Conservation (phyloP, 2,113 vertebrate species). For the Anoplopoma fimbria region DNA sequence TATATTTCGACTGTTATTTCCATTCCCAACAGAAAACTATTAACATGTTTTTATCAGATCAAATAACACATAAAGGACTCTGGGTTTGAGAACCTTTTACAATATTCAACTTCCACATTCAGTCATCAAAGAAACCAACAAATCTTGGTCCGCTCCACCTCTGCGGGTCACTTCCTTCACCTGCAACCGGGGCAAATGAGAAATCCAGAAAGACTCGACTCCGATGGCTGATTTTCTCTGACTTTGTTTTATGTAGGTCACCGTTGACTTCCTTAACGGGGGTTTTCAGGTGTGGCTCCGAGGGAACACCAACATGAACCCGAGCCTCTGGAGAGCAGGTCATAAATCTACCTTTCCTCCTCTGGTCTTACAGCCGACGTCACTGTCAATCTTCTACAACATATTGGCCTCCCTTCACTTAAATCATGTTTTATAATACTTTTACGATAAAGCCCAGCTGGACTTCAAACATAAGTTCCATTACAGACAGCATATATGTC, state of each 20-base stretch:
- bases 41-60: background rate
- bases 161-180: slow-evolving; percentile 49
- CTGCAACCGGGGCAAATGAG: slow-evolving; percentile 53
- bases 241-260: slow-evolving; percentile 60
- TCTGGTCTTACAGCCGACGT: slow-evolving; percentile 46
- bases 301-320: slow-evolving; percentile 45
- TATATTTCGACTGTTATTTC: background rate
- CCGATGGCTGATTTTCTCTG: slow-evolving; percentile 35
- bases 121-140: slow-evolving; percentile 13
- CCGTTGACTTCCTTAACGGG: slow-evolving; percentile 44
- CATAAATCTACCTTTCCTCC: slow-evolving; percentile 61
- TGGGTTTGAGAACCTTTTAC: background rate
- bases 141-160: slow-evolving; percentile 12
- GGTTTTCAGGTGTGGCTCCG: slow-evolving; percentile 55
- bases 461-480: slow-evolving; percentile 64
- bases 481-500: slow-evolving; percentile 53
- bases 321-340: slow-evolving; percentile 38
- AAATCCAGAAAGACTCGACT: slow-evolving; percentile 47
- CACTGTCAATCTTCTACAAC: slow-evolving; percentile 70
- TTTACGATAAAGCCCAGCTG: slow-evolving; percentile 71
- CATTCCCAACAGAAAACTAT: background rate
- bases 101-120: slow-evolving; percentile 24
- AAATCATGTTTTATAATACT: slow-evolving; percentile 70
- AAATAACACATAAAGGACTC: background rate
- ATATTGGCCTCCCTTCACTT: slow-evolving; percentile 63